Conservation (phyloP, 2,113 vertebrate species). For the Tringa solitaria region DNA sequence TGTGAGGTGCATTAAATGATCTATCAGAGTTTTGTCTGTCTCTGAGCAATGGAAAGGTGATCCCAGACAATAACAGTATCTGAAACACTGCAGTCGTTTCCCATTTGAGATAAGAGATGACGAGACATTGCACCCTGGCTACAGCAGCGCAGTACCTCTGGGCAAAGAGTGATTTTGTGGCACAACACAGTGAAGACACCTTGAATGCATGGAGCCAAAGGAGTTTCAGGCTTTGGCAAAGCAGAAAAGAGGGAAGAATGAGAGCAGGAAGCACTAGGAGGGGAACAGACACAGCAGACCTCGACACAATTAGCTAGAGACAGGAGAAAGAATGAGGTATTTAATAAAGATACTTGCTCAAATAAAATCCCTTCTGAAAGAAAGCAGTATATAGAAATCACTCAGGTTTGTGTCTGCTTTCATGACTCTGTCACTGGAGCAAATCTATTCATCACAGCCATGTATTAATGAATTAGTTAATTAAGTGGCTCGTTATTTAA, state of each 20-base stretch:
- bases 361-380: background rate
- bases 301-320: background rate
- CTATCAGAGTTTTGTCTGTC: background rate
- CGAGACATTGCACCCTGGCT: background rate
- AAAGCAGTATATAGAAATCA: background rate
- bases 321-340: background rate
- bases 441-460: slow-evolving; percentile 36
- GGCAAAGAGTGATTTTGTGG: background rate
- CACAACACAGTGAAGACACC: background rate
- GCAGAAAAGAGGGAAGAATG: background rate
- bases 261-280: background rate
- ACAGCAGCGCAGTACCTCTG: background rate
- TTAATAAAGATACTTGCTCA: background rate
- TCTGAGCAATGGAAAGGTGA: background rate
- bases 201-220: background rate
- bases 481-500: slow-evolving; percentile 56
- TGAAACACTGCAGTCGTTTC: background rate
- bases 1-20: background rate
- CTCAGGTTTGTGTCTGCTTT: background rate
- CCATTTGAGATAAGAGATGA: background rate
- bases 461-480: slow-evolving; percentile 59
- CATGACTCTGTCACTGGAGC: background rate
- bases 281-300: background rate
- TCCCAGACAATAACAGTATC: background rate
- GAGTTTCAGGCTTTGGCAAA: background rate